phyloP scores from a whole-genome alignment of 2,797 vertebrate genomes.

The Myotis myotis region DNA sequence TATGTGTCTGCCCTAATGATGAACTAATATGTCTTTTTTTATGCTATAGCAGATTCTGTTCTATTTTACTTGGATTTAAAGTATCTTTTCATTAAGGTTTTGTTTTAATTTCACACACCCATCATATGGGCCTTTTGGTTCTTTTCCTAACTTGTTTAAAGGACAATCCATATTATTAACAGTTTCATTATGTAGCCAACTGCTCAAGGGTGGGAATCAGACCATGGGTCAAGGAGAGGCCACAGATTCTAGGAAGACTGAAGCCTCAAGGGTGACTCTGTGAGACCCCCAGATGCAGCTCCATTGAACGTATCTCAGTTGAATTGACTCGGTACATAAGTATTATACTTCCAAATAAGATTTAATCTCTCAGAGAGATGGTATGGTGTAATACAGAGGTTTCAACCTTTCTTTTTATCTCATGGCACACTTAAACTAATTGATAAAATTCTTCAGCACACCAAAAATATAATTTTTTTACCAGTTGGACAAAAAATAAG shows the following conservation, averaged over 20 bases:
- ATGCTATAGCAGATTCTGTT: not conserved
- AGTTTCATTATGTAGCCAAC: not conserved
- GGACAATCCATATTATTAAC: not conserved
- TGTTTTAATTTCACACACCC: not conserved
- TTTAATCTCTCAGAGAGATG: not conserved
- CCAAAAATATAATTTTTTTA: not conserved
- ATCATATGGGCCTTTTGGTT: not conserved
- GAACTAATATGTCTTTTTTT: not conserved
- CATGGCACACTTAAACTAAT: not conserved
- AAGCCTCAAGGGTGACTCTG: not conserved
- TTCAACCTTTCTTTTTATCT: not conserved
- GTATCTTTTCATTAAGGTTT: not conserved
- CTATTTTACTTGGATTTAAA: constrained; percentile 45
- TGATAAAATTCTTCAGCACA: not conserved
- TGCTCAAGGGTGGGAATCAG: not conserved
- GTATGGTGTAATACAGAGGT: not conserved
- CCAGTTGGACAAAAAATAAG: not conserved
- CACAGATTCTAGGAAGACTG: not conserved
- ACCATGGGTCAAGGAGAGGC: not conserved
- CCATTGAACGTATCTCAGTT: not conserved
- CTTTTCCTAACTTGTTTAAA: not conserved
- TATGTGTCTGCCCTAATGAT: not conserved
- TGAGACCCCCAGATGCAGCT: not conserved
- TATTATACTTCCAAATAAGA: not conserved
- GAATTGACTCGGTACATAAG: too few relatives aligned